Conservation (phyloP, 2,888 invertebrate species). For the Portevinia maculata region DNA sequence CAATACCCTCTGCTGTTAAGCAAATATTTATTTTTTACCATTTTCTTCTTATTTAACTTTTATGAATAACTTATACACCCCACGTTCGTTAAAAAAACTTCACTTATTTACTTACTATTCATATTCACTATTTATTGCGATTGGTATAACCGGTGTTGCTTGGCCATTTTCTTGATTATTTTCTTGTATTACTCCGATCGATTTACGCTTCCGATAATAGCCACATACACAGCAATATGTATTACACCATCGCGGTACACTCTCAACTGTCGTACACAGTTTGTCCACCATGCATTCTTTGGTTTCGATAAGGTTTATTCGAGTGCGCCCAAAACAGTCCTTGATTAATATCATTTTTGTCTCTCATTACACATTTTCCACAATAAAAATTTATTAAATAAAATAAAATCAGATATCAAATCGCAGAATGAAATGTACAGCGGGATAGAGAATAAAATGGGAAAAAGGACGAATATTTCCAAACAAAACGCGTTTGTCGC, state of each 20-base stretch:
- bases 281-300: constrained; percentile 66
- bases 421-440: constrained; percentile 17
- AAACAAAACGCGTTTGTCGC: constrained; percentile 62
- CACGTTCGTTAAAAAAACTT: not conserved
- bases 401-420: constrained; percentile 12
- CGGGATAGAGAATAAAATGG: not conserved
- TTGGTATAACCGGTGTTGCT: constrained; percentile 76
- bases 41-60: not conserved
- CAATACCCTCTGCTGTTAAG: not conserved
- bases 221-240: constrained; percentile 78
- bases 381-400: not conserved
- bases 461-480: constrained; percentile 15
- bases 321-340: constrained; percentile 61
- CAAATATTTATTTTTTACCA: constrained; percentile 1
- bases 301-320: constrained; percentile 55
- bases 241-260: constrained; percentile 75
- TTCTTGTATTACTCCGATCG: constrained; percentile 77
- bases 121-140: constrained; percentile 73
- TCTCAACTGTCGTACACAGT: constrained; percentile 75
- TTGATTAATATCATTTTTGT: constrained; percentile 40
- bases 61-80: not conserved
- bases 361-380: constrained; percentile 38
- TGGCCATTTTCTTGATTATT: constrained; percentile 65
- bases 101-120: constrained; percentile 73
- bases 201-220: constrained; percentile 79